Percentiles rank a stretch among this genome's conserved stretches.
Conservation (phyloP, 2,797 vertebrate genomes). For the Paedocypris micromegethes region DNA sequence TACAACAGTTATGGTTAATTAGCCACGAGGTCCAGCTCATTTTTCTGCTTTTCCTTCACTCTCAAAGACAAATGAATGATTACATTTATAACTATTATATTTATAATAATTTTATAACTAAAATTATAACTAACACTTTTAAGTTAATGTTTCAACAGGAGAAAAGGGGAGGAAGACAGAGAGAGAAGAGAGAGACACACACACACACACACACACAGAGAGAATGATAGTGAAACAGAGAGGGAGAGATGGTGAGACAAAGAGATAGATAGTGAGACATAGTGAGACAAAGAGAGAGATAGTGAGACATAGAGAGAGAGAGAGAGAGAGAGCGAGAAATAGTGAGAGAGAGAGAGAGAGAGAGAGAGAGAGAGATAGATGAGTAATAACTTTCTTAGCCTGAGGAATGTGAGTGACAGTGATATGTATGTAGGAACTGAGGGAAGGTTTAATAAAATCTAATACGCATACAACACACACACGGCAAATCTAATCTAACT, state of each 20-base stretch:
- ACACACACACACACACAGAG: conserved; percentile 33
- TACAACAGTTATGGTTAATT: too few relatives aligned
- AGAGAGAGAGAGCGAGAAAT: conserved; percentile 50
- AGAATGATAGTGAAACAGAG: not conserved
- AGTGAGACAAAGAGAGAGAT: not conserved
- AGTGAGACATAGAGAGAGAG: conserved; percentile 49
- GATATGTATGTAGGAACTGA: conserved; percentile 67
- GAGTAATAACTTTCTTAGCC: conserved; percentile 47
- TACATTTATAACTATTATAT: too few relatives aligned
- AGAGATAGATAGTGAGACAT: not conserved
- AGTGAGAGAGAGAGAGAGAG: not conserved
- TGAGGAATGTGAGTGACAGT: conserved; percentile 57
- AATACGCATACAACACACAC: conserved; percentile 49
- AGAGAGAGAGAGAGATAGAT: conserved; percentile 37
- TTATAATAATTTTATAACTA: too few relatives aligned
- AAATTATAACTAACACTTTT: not conserved
- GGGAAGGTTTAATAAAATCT: conserved; percentile 86
- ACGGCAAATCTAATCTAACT: conserved; percentile 36
- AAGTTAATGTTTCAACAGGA: conserved; percentile 37
- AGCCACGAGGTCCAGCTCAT: too few relatives aligned
- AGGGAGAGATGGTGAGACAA: conserved; percentile 41
- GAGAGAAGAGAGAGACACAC: conserved; percentile 22
- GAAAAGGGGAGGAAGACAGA: conserved; percentile 21
- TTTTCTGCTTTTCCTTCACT: too few relatives aligned
- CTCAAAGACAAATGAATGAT: too few relatives aligned